Conservation (phyloP, 2,113 vertebrate genomes). For the Daubentonia madagascariensis region DNA sequence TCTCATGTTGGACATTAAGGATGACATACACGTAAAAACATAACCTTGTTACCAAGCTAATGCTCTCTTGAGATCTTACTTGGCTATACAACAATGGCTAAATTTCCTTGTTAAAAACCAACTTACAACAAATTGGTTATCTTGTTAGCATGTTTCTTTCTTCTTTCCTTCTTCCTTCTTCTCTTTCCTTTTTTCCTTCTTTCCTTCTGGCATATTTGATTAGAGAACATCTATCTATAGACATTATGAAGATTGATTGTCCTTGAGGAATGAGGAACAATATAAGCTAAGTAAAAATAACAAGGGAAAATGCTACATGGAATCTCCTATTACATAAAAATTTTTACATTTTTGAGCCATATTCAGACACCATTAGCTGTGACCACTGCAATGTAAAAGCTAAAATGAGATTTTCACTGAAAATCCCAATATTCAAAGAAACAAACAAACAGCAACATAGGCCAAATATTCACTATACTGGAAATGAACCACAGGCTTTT, state of each 20-base stretch:
- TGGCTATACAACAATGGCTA: conserved; percentile 26
- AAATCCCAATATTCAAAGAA: neutral
- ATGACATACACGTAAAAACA: conserved; percentile 54
- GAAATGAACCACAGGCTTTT: neutral
- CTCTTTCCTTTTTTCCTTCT: neutral
- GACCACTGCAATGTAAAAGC: neutral
- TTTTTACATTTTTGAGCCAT: neutral
- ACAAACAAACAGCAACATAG: neutral
- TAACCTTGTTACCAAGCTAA: neutral
- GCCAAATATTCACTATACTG: neutral
- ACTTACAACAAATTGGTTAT: neutral
- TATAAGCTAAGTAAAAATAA: neutral
- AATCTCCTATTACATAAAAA: neutral
- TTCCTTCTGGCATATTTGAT: neutral
- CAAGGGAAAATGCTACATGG: neutral
- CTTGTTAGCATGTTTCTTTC: neutral
- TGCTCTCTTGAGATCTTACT: conserved; percentile 31
- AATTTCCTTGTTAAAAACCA: conserved; percentile 18
- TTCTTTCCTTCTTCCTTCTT: neutral
- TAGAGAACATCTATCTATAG: neutral
- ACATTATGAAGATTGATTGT: neutral
- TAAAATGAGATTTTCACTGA: neutral
- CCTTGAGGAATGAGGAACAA: neutral
- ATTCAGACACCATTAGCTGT: neutral
- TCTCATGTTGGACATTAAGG: conserved; percentile 53